Evolutionary conservation across 2,888 invertebrate species (phyloP).

Genomic region (Cerastoderma edule): DNA sequence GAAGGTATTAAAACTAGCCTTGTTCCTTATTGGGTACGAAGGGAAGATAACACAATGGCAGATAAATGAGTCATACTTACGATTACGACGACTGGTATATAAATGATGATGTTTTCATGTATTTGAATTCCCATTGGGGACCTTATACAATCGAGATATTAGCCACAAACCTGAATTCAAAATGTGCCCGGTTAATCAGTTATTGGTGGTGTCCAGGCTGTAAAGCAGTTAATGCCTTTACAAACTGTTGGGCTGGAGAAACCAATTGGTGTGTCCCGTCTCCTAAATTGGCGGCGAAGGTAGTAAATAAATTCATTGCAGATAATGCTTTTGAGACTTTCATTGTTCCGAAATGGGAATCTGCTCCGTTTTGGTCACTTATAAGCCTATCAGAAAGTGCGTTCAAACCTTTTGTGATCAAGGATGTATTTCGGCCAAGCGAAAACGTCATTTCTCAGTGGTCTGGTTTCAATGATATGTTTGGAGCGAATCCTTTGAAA

Average conservation of each 20-base stretch:
- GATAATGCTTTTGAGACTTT: slow-evolving; percentile 23
- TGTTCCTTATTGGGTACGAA: slow-evolving; percentile 25
- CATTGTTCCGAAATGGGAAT: slow-evolving; percentile 33
- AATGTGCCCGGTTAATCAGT: slow-evolving; percentile 26
- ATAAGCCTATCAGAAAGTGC: neutral
- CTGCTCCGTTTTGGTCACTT: slow-evolving; percentile 29
- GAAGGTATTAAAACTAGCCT: neutral
- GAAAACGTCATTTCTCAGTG: slow-evolving; percentile 19
- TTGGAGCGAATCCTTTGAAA: slow-evolving; percentile 19
- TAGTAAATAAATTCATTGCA: slow-evolving; percentile 7
- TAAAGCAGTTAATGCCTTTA: slow-evolving; percentile 16
- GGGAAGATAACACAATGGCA: slow-evolving; percentile 5
- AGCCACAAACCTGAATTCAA: slow-evolving; percentile 20
- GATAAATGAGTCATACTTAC: slow-evolving; percentile 21
- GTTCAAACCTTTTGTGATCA: slow-evolving; percentile 4
- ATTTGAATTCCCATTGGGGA: slow-evolving; percentile 24
- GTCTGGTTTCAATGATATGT: slow-evolving; percentile 22
- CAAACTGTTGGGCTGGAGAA: neutral
- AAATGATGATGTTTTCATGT: neutral
- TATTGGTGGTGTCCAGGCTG: slow-evolving; percentile 28
- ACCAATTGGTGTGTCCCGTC: slow-evolving; percentile 34
- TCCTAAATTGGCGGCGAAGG: neutral
- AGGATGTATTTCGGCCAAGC: slow-evolving; percentile 1
- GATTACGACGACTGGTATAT: slow-evolving; percentile 27
- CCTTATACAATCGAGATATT: slow-evolving; percentile 24